Conservation (phyloP, 2,888 invertebrate species). For the Agrochola lota region DNA sequence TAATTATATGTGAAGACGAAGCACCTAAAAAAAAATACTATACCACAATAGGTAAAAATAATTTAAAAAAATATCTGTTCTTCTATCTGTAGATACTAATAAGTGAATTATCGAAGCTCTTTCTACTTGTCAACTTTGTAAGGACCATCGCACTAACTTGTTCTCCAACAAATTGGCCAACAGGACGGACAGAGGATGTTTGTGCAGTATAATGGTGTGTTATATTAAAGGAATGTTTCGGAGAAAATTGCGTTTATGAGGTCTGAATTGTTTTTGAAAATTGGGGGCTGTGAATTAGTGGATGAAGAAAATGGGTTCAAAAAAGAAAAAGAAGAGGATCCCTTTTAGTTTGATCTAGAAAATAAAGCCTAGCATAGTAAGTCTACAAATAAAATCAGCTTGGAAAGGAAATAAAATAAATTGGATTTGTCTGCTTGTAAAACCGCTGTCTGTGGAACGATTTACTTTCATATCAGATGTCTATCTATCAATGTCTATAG, state of each 20-base stretch:
- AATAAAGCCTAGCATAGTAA: neutral
- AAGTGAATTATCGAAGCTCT: neutral
- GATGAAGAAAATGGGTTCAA: neutral
- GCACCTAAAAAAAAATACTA: no score
- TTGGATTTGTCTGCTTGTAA: constrained; percentile 19
- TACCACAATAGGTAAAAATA: no score
- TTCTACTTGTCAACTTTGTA: neutral
- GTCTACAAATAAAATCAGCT: constrained; percentile 15
- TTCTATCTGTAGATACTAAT: neutral
- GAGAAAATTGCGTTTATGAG: constrained; percentile 2
- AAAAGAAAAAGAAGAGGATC: neutral
- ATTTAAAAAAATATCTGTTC: no score
- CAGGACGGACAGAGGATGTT: neutral
- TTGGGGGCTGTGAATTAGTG: neutral
- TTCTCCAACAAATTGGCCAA: neutral
- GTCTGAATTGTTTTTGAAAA: constrained; percentile 14
- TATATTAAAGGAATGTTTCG: neutral
- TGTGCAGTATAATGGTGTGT: constrained; percentile 9
- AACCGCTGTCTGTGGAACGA: neutral
- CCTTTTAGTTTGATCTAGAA: constrained; percentile 11
- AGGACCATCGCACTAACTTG: neutral
- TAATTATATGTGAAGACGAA: no score
- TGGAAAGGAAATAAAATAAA: neutral
- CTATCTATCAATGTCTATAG: neutral
- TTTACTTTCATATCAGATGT: neutral